phyloP scores from a whole-genome alignment of 2,797 vertebrate species.

The Odontamblyopus rebecca region DNA sequence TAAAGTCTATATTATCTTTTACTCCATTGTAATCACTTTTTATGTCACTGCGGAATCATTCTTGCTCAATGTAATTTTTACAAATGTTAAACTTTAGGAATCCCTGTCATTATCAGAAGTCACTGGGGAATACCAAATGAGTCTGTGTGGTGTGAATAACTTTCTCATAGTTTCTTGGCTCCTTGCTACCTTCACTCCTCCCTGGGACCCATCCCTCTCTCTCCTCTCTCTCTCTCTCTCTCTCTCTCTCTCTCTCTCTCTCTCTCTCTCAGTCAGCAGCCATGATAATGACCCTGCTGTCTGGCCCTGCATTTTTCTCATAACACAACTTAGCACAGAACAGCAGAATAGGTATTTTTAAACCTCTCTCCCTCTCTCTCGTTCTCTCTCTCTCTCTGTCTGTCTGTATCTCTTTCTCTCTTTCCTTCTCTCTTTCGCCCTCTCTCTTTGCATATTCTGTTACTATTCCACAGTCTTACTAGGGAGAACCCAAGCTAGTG shows the following conservation, averaged over 20 bases:
- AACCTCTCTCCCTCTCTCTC: slow-evolving; percentile 22
- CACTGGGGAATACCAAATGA: slow-evolving; percentile 12
- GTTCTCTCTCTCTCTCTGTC: slow-evolving; percentile 16
- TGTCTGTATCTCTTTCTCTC: slow-evolving; percentile 12
- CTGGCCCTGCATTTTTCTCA: slow-evolving; percentile 52
- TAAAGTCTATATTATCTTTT: not conserved
- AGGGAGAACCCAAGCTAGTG: slow-evolving; percentile 37
- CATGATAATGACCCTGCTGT: slow-evolving; percentile 64
- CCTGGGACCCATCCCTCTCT: slow-evolving; percentile 27
- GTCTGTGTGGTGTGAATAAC: slow-evolving; percentile 20
- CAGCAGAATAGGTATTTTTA: slow-evolving; percentile 62
- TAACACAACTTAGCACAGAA: slow-evolving; percentile 57
- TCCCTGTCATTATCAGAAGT: slow-evolving; percentile 1
- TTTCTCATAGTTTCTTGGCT: slow-evolving; percentile 9
- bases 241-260: slow-evolving; percentile 19
- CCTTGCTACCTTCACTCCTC: not conserved
- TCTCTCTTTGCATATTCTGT: slow-evolving; percentile 32
- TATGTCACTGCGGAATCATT: not conserved
- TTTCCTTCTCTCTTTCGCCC: slow-evolving; percentile 13
- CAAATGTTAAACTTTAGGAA: not conserved
- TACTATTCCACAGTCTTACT: slow-evolving; percentile 58
- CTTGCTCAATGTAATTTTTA: not conserved
- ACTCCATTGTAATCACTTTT: not conserved
- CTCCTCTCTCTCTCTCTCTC: slow-evolving; percentile 18
- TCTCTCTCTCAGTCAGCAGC: slow-evolving; percentile 45